Evolutionary conservation across 2,113 vertebrate species (phyloP).

Genomic region (Columbina picui): DNA sequence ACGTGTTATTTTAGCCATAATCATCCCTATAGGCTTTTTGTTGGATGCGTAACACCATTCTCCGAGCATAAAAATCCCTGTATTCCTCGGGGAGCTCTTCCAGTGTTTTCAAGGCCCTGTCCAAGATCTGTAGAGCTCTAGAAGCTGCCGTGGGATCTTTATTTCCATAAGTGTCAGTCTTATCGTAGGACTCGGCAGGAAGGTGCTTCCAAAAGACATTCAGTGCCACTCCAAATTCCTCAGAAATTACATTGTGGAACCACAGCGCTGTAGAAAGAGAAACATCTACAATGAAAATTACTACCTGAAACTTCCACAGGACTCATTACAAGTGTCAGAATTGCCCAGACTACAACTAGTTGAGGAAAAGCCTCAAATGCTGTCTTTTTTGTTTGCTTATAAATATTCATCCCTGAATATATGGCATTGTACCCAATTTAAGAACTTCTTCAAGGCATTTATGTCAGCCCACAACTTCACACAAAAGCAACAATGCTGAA

Average conservation of each 20-base stretch:
- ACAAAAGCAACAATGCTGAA: neutral
- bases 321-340: slow-evolving; percentile 17
- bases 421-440: neutral
- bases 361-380: slow-evolving; percentile 33
- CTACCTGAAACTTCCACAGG: neutral
- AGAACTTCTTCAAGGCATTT: neutral
- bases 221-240: slow-evolving; percentile 92
- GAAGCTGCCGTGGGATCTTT: slow-evolving; percentile 89
- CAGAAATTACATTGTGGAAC: slow-evolving; percentile 94
- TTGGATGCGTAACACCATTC: slow-evolving; percentile 91
- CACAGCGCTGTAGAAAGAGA: slow-evolving; percentile 85
- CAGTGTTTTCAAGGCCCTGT: slow-evolving; percentile 85
- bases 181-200: slow-evolving; percentile 87
- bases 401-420: neutral
- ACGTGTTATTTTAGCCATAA: slow-evolving; percentile 50
- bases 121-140: slow-evolving; percentile 87
- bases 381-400: neutral
- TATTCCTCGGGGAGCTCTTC: slow-evolving; percentile 91
- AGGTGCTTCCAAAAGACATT: slow-evolving; percentile 97
- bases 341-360: slow-evolving; percentile 16
- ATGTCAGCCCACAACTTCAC: neutral
- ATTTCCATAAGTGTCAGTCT: slow-evolving; percentile 92
- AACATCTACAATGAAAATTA: slow-evolving; percentile 46
- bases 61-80: slow-evolving; percentile 91
- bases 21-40: slow-evolving; percentile 79